These are phyloP conservation scores for Phylloscopus trochiloides DNA, from an alignment of 2,113 vertebrate species.

Conservation along the genomic window DNA sequence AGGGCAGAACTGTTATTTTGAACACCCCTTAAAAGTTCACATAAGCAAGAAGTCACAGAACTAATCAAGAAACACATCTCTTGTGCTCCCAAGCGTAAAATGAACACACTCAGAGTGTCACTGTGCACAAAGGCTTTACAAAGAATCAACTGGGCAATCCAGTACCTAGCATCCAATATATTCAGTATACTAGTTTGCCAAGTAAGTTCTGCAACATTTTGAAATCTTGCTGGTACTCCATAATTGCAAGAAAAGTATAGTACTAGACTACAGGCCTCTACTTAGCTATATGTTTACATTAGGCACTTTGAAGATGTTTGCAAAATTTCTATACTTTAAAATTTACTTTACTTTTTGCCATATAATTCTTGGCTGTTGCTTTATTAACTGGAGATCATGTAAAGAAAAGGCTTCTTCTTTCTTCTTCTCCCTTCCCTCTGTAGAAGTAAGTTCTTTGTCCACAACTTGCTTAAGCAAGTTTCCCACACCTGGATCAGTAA, in stretches of 20 bases:
- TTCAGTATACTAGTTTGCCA: neutral
- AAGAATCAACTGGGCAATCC: neutral
- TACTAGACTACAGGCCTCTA: neutral
- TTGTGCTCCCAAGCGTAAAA: neutral
- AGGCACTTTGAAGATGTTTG: neutral
- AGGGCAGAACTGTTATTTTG: neutral
- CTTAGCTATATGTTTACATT: neutral
- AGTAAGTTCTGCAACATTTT: neutral
- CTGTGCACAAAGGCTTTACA: neutral
- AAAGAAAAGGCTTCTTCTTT: neutral
- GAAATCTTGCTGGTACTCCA: neutral
- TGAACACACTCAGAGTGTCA: neutral
- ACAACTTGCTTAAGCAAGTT: neutral
- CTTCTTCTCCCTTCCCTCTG: neutral
- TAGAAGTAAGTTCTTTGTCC: neutral
- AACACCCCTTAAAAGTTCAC: neutral
- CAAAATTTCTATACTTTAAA: neutral
- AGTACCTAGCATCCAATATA: neutral
- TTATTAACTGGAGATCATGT: neutral
- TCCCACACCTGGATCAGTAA: neutral
- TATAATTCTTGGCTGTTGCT: neutral
- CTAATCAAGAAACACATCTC: neutral
- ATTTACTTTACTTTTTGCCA: neutral
- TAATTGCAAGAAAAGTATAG: neutral
- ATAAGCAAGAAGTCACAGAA: neutral